These are phyloP conservation scores for Phorcus lineatus DNA, from an alignment of 2,888 invertebrate species.

Conservation along the genomic window DNA sequence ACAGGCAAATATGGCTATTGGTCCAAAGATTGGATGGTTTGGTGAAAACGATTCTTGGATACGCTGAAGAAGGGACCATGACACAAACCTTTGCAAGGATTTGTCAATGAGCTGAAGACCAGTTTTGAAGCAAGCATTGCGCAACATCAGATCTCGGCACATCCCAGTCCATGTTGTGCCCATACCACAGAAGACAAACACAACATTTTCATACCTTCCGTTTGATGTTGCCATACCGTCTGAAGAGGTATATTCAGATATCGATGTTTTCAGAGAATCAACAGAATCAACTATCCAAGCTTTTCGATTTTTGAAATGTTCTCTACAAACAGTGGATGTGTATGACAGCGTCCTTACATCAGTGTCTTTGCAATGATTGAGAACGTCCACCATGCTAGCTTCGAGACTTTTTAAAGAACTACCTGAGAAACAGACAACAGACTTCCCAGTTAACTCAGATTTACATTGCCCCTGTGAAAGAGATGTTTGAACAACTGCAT, in stretches of 20 bases:
- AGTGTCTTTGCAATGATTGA: neutral
- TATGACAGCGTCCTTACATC: conserved; percentile 28
- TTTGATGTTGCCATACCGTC: neutral
- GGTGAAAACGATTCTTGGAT: conserved; percentile 33
- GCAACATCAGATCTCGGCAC: conserved; percentile 52
- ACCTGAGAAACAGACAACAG: too few relatives aligned
- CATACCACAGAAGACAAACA: too few relatives aligned
- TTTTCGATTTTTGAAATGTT: conserved; percentile 36
- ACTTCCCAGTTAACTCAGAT: too few relatives aligned
- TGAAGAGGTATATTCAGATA: neutral
- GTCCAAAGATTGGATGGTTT: conserved; percentile 44
- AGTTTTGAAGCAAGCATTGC: conserved; percentile 41
- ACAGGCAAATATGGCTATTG: too few relatives aligned
- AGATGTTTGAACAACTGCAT: conserved; percentile 48
- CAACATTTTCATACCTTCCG: conserved; percentile 15
- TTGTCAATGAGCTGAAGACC: conserved; percentile 47
- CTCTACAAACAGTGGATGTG: too few relatives aligned
- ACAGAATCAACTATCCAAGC: conserved; percentile 25
- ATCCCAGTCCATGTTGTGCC: too few relatives aligned
- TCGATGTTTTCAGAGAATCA: neutral
- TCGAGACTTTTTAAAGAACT: too few relatives aligned
- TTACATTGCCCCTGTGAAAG: too few relatives aligned
- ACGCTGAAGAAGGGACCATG: too few relatives aligned
- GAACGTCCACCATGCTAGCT: conserved; percentile 30
- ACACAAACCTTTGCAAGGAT: conserved; percentile 34